Evolutionary conservation across 2,888 invertebrate genomes (phyloP), one percentile per base, ranked within the genome.

Genomic region (Macropis europaea): DNA sequence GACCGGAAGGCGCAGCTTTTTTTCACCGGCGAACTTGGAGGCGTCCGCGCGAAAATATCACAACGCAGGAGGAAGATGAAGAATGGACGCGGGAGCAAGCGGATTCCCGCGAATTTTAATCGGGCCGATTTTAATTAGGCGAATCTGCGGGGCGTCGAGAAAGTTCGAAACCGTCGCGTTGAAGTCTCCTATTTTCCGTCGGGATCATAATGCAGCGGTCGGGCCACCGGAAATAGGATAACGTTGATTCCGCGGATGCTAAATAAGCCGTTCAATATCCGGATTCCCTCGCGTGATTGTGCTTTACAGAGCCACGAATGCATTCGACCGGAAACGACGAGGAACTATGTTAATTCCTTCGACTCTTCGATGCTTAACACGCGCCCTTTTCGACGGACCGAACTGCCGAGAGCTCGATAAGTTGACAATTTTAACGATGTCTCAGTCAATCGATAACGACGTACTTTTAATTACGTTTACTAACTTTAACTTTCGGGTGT

Each of bases 351-450:
- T 73, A 76, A 73, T 76, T 64, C 34, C 36, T 9, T n/a, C 15
- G 3, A 15, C 43, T 28, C 42, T 30, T 38, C 59, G 64, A 66
- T 64, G 66, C 38, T 69, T 66, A 76, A 77, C 62, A 70, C 56
- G 48, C 52, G 56, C 43, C 57, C 43, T 76, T 72, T 52, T 72
- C 62, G 50, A 48, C 60, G 48, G 56, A 50, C 48, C 47, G 42
- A 76, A 76, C 32, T 73, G 30, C 54, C 36, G 42, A 57, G 19
- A 22, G 43, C 56, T 52, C 52, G 59, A 68, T 74, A 77, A 74
- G 45, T 68, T 40, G 50, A 36, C 59, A 59, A 71, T 54, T 77
- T 61, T 62, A 76, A 68, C 47, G 61, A 47, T 17, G 48, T 40
- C 53, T n/a, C 6, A 7, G 22, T 30, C 56, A 66, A 76, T 59